Evolutionary conservation across 2,888 invertebrate genomes (phyloP).

Genomic region (Drepanosiphum platanoidis): DNA sequence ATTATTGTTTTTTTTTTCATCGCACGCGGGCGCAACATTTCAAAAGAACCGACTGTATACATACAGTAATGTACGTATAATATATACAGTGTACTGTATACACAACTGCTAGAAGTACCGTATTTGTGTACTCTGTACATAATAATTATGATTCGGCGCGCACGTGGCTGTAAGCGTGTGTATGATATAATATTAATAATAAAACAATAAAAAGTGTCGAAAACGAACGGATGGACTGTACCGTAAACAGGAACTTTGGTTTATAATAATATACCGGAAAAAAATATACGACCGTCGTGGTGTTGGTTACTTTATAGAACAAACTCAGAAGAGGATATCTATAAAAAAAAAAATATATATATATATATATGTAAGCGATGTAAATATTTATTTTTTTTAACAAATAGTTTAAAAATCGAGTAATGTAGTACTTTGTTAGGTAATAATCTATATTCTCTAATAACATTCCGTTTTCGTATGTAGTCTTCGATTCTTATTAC

Average conservation of each 20-base stretch:
- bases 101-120: not conserved
- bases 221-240: not conserved
- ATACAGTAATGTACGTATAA: not conserved
- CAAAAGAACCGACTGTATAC: conserved; percentile 36
- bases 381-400: no score
- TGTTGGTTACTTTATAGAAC: not conserved
- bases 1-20: conserved; percentile 3
- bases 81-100: not conserved
- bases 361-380: no score
- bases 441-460: no score
- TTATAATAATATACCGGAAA: conserved; percentile 47
- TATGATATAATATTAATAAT: conserved; percentile 22
- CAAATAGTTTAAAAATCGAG: no score
- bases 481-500: no score
- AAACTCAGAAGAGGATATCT: not conserved
- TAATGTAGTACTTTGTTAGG: no score
- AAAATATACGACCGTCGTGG: not conserved
- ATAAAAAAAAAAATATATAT: not conserved
- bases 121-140: conserved; percentile 7
- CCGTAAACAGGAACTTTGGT: conserved; percentile 58
- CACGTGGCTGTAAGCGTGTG: conserved; percentile 34
- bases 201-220: conserved; percentile 42
- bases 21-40: not conserved
- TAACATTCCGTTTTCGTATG: no score
- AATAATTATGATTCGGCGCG: conserved; percentile 40